phyloP scores from a whole-genome alignment of 2,113 vertebrate genomes.

The Lipophrys pholis region DNA sequence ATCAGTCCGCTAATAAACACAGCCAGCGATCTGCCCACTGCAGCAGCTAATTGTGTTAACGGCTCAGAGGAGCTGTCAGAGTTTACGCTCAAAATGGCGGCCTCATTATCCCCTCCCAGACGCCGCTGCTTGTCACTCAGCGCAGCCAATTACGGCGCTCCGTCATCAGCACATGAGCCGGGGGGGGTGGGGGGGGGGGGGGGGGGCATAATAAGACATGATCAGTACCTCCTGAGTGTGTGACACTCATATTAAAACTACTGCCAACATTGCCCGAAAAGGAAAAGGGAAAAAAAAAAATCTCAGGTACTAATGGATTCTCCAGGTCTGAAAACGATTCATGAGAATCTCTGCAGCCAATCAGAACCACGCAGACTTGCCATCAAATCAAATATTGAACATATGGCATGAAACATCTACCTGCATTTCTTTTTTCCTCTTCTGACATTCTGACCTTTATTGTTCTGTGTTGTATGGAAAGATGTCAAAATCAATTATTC shows the following conservation, averaged over 20 bases:
- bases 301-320: no score
- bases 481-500: no score
- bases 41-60: slow-evolving; percentile 53
- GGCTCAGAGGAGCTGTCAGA: slow-evolving; percentile 57
- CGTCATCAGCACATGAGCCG: slow-evolving; percentile 49
- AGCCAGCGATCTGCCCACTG: slow-evolving; percentile 41
- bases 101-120: slow-evolving; percentile 64
- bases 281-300: no score
- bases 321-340: no score
- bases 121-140: slow-evolving; percentile 51
- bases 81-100: slow-evolving; percentile 53
- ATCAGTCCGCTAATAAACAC: slow-evolving; percentile 49
- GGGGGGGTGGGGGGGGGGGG: slow-evolving; percentile 11
- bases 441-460: no score
- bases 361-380: no score
- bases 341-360: no score
- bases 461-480: no score
- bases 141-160: slow-evolving; percentile 54
- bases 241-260: neutral
- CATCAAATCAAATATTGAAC: no score
- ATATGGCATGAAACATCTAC: no score
- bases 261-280: no score
- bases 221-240: slow-evolving; percentile 29
- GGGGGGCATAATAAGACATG: slow-evolving; percentile 23
- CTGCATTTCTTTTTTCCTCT: no score